phyloP scores from a whole-genome alignment of 37 sponge, comb jelly and placozoan genomes.

The Oopsacas minuta region DNA sequence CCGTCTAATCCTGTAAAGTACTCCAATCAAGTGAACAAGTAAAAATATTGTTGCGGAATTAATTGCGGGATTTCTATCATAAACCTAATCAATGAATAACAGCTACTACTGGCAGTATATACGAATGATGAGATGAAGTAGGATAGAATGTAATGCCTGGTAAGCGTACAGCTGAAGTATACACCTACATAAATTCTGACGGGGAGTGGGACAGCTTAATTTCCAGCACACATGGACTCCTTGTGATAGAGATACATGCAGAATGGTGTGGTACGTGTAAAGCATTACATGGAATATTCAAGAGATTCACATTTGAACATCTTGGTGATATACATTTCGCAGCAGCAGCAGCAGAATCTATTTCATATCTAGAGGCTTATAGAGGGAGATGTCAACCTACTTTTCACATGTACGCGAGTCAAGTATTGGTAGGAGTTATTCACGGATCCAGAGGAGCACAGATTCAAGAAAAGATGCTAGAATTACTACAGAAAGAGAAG shows the following conservation, averaged over 20 bases:
- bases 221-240: slow-evolving; percentile 34
- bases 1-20: too few species aligned
- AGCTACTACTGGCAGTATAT: too few species aligned
- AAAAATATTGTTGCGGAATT: too few species aligned
- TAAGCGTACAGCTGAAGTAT: neutral
- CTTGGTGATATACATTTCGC: slow-evolving; percentile 46
- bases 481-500: neutral
- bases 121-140: too few species aligned
- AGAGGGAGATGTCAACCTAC: neutral
- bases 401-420: neutral
- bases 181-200: slow-evolving; percentile 32
- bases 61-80: too few species aligned
- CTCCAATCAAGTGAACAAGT: too few species aligned
- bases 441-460: neutral
- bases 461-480: neutral
- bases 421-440: neutral
- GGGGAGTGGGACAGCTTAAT: slow-evolving; percentile 54
- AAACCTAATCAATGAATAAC: too few species aligned
- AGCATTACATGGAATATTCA: slow-evolving; percentile 50
- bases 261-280: slow-evolving; percentile 96
- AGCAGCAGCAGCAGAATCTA: neutral
- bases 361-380: neutral
- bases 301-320: slow-evolving; percentile 59
- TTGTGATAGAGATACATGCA: slow-evolving; percentile 80
- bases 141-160: too few species aligned